These are phyloP conservation scores for Patella depressa DNA, from an alignment of 2,888 invertebrate genomes.

Conservation along the genomic window DNA sequence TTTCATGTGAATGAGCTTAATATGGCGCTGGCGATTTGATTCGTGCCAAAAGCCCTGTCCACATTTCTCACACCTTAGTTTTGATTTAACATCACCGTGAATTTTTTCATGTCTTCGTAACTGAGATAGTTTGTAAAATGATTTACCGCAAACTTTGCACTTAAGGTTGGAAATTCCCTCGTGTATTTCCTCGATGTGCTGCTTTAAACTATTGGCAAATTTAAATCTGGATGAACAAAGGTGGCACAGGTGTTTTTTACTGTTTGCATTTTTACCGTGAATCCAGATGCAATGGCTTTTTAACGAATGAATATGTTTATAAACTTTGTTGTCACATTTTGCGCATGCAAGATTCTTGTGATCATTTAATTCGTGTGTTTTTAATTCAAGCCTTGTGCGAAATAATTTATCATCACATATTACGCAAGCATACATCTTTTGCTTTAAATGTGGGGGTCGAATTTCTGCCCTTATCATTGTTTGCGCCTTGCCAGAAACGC, in stretches of 20 bases:
- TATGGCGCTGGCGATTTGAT: slow-evolving; percentile 53
- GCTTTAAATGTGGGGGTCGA: too few relatives aligned
- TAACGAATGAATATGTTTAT: not conserved
- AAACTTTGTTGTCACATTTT: not conserved
- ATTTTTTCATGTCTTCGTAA: slow-evolving; percentile 48
- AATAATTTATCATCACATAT: too few relatives aligned
- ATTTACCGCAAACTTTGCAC: slow-evolving; percentile 49
- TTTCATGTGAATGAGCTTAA: slow-evolving; percentile 46
- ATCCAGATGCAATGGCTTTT: not conserved
- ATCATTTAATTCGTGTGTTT: not conserved
- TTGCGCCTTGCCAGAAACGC: too few relatives aligned
- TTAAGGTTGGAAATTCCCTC: slow-evolving; percentile 40
- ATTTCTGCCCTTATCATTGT: too few relatives aligned
- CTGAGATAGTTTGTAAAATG: slow-evolving; percentile 47
- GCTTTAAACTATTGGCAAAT: slow-evolving; percentile 44
- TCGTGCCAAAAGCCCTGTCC: slow-evolving; percentile 52
- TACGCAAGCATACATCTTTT: too few relatives aligned
- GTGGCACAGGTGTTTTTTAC: slow-evolving; percentile 41
- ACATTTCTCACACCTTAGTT: slow-evolving; percentile 48
- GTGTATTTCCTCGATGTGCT: slow-evolving; percentile 55
- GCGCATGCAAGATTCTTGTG: not conserved
- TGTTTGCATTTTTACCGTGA: slow-evolving; percentile 17
- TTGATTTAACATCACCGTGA: slow-evolving; percentile 45
- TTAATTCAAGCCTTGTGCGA: too few relatives aligned
- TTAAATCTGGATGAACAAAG: slow-evolving; percentile 52